Evolutionary conservation across 2,888 invertebrate species (phyloP).

Genomic region (Venustoraphidia nigricollis): DNA sequence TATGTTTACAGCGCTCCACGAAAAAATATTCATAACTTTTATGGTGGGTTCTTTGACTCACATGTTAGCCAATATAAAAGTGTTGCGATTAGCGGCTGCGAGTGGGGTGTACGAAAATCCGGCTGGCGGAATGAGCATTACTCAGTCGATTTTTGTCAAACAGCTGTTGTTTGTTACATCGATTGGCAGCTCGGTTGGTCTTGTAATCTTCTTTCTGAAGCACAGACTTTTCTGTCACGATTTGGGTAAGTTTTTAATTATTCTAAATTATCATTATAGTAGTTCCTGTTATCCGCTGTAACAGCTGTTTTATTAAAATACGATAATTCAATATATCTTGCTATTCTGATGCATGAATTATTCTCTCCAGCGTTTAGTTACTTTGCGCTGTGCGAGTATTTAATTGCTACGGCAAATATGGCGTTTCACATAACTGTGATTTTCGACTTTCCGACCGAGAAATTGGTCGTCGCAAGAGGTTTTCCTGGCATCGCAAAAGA

Average conservation of each 20-base stretch:
- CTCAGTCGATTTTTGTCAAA: conserved; percentile 34
- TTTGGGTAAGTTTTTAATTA: conserved; percentile 48
- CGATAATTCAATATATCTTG: too few relatives aligned
- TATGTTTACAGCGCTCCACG: conserved; percentile 60
- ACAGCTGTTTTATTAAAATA: too few relatives aligned
- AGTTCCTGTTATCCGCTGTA: too few relatives aligned
- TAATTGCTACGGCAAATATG: conserved; percentile 85
- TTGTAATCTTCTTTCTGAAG: conserved; percentile 75
- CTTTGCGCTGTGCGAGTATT: conserved; percentile 87
- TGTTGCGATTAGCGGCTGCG: conserved; percentile 25
- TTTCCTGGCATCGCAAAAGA: conserved; percentile 13
- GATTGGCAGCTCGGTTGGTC: conserved; percentile 62
- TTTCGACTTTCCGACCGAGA: conserved; percentile 71
- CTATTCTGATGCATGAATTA: too few relatives aligned
- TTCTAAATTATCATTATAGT: too few relatives aligned
- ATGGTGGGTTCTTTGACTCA: conserved; percentile 72
- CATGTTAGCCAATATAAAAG: conserved; percentile 60
- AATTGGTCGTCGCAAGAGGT: conserved; percentile 53
- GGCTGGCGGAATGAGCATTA: conserved; percentile 10
- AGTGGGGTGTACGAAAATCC: conserved; percentile 16
- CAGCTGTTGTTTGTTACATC: conserved; percentile 60
- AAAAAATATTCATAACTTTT: conserved; percentile 82
- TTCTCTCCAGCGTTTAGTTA: conserved; percentile 72
- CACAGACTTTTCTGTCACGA: conserved; percentile 82
- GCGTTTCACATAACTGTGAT: conserved; percentile 80